Conservation (phyloP, 1,140 invertebrate genomes). For the Drosophila subpulchrella region DNA sequence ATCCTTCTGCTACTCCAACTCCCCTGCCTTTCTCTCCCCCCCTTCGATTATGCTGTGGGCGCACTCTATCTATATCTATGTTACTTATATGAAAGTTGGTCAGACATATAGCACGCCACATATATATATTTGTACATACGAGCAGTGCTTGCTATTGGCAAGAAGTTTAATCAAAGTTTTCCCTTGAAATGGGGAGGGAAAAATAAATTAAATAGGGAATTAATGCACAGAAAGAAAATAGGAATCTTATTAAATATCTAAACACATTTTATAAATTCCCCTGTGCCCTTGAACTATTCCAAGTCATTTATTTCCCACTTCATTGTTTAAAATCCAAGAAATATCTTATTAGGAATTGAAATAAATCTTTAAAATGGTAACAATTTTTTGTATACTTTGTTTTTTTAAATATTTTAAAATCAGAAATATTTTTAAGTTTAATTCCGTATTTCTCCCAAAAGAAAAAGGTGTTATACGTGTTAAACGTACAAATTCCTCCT, state of each 20-base stretch:
- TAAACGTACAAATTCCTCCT: not conserved
- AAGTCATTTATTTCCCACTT: no score
- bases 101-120: conserved; percentile 27
- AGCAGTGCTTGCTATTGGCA: conserved; percentile 46
- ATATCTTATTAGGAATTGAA: no score
- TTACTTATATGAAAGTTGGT: conserved; percentile 60
- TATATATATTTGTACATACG: conserved; percentile 13
- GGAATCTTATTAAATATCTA: no score
- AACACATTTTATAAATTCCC: no score
- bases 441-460: not conserved
- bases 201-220: conserved; percentile 32
- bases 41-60: conserved; percentile 44
- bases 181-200: conserved; percentile 4
- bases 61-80: conserved; percentile 39
- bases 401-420: not conserved
- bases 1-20: conserved; percentile 50
- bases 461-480: not conserved
- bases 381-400: no score
- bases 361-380: no score
- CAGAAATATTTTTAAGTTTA: not conserved
- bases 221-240: conserved; percentile 20
- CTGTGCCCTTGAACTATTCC: no score
- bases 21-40: not conserved
- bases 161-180: conserved; percentile 77
- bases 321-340: no score